Evolutionary conservation across 2,113 vertebrate species (phyloP), one percentile per base, ranked within the genome.

Genomic region (Sigmodon hispidus): DNA sequence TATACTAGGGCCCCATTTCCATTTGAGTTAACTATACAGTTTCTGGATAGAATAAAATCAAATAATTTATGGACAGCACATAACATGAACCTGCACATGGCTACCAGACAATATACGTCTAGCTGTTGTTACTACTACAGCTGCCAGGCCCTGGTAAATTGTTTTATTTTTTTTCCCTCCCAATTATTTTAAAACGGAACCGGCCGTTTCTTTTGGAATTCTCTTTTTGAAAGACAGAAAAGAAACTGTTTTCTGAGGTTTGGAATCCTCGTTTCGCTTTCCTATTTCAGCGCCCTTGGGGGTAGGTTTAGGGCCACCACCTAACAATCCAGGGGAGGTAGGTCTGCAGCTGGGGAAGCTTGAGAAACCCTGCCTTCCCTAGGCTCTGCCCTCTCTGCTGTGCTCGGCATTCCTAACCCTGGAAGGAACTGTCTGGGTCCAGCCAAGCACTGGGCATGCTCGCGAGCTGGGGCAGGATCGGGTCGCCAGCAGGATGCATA

Each of bases 361-460:
- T 59, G 45, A 67, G 24, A 75, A 43, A 52, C 77, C 89, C 93
- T n/a, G 34, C 36, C 40, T 81, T 55, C 36, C 29, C 36, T n/a
- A 0, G 0, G 52, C 81, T 69, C 77, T 85, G 61, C 11, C 34
- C 34, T 61, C 40, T 85, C 79, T 67, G 80, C 77, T 55, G 36
- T 7, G 19, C 86, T 91, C 75, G 21, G 52, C 55, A 19, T 48
- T 72, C 69, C 89, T 89, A 91, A 94, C 80, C 91, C 93, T 61
- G 94, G 43, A 75, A 91, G 65, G 80, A 77, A 61, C 15, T 2
- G 52, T 70, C 94, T 34, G 61, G n/a, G 96, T 95, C 73, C 93
- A 73, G 94, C 29, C 3, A 0, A 89, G 87, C 75, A 86, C 96
- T 96, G 96, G 97, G 96, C 94, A 95, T 95, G 96, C 97, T 97